phyloP scores from a whole-genome alignment of 2,113 vertebrate species.

The Baryphthengus martii region DNA sequence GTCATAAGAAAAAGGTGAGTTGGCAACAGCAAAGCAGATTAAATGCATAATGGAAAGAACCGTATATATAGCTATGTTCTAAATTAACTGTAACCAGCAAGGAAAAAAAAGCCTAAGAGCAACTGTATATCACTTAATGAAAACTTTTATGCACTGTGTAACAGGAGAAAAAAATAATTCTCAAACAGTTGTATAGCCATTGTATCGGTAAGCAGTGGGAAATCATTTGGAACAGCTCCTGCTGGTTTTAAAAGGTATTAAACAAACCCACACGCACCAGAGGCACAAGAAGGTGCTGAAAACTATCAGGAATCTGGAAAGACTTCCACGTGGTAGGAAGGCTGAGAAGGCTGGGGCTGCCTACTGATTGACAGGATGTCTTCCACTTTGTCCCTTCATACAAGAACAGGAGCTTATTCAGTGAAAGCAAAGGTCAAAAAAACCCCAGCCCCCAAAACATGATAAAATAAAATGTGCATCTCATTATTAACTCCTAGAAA shows the following conservation, averaged over 20 bases:
- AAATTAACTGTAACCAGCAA: constrained; percentile 48
- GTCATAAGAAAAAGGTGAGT: constrained; percentile 36
- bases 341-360: neutral
- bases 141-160: constrained; percentile 27
- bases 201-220: constrained; percentile 5
- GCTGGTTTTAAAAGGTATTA: constrained; percentile 36
- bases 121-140: constrained; percentile 5
- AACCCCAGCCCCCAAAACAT: neutral
- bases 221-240: constrained; percentile 15
- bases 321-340: neutral
- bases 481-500: neutral
- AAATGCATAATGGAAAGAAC: constrained; percentile 45
- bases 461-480: neutral
- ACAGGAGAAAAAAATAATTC: constrained; percentile 9
- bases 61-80: constrained; percentile 3
- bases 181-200: neutral
- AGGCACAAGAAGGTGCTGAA: neutral
- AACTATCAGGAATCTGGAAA: neutral
- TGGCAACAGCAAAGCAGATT: constrained; percentile 35
- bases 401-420: neutral
- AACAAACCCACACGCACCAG: neutral
- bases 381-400: neutral
- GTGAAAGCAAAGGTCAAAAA: neutral
- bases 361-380: neutral
- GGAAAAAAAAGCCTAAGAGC: neutral